Conservation (phyloP, 2,113 vertebrate species). For the Hypanus sabinus region DNA sequence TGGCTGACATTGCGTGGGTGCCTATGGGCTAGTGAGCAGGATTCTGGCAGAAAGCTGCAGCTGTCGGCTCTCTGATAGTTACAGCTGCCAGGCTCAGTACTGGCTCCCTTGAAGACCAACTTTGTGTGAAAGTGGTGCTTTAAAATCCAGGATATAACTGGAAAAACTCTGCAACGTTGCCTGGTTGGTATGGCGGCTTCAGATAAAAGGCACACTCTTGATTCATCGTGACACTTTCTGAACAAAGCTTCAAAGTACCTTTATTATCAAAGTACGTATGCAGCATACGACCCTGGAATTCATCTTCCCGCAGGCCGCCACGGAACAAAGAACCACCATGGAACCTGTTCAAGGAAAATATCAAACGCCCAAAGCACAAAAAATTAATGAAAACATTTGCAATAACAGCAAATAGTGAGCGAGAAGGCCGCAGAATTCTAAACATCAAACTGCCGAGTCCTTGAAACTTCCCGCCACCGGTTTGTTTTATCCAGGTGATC, state of each 20-base stretch:
- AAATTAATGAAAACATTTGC: no score
- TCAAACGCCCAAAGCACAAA: no score
- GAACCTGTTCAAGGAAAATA: no score
- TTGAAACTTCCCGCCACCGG: background rate
- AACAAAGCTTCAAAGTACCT: background rate
- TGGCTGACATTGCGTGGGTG: slow-evolving; percentile 57
- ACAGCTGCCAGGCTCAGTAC: slow-evolving; percentile 60
- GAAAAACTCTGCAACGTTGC: background rate
- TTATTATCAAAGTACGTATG: no score
- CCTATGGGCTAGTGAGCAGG: slow-evolving; percentile 47
- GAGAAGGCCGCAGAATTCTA: no score
- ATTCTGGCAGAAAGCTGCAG: slow-evolving; percentile 48
- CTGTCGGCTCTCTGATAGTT: slow-evolving; percentile 62
- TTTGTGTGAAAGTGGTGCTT: slow-evolving; percentile 14
- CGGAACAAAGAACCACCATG: no score
- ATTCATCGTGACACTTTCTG: background rate
- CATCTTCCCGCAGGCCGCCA: no score
- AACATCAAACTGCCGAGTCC: no score
- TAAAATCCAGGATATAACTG: background rate
- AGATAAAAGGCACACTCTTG: background rate
- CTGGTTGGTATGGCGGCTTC: background rate
- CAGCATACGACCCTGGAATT: no score
- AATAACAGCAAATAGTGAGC: no score
- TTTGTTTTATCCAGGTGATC: background rate
- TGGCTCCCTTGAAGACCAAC: slow-evolving; percentile 29